Percentiles rank a stretch among this genome's conserved stretches.
Conservation (phyloP, 2,797 vertebrate species). For the Mycteria americana region DNA sequence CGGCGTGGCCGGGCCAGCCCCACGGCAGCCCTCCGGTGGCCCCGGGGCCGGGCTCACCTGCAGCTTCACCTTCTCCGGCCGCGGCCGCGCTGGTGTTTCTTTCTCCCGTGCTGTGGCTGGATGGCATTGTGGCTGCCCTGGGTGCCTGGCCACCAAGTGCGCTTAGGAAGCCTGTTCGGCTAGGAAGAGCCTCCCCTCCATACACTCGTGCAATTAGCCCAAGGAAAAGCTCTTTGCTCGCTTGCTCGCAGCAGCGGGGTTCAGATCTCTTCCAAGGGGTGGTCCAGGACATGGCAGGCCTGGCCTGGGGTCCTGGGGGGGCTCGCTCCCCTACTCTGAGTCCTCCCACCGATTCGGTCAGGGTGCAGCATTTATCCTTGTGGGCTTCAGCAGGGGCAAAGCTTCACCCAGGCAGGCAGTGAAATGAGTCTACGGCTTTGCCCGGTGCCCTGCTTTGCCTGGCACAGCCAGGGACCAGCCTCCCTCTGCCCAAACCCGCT, state of each 20-base stretch:
- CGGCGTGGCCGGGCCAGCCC: not conserved
- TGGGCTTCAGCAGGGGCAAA: fast-evolving
- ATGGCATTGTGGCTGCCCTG: not conserved
- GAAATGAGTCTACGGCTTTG: not conserved
- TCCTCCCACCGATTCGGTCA: fast-evolving
- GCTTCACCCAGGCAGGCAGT: not conserved
- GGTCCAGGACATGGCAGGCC: fast-evolving
- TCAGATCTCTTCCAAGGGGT: not conserved
- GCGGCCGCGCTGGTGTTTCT: fast-evolving
- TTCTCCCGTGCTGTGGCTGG: not conserved
- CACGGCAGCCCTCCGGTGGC: not conserved
- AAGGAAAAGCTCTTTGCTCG: not conserved
- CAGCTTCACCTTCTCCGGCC: not conserved
- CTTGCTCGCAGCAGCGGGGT: not conserved
- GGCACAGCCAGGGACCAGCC: not conserved
- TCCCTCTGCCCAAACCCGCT: not conserved
- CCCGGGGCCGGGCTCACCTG: not conserved
- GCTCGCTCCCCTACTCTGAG: not conserved
- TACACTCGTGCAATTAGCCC: not conserved
- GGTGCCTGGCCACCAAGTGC: too few relatives aligned
- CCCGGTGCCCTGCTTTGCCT: not conserved
- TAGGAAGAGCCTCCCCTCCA: fast-evolving
- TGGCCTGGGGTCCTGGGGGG: not conserved
- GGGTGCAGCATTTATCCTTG: not conserved
- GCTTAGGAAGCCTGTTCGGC: not conserved